Percentiles rank a stretch among this genome's conserved stretches.
phyloP scores from a whole-genome alignment of 2,888 invertebrate genomes.

The Eristalis pertinax region DNA sequence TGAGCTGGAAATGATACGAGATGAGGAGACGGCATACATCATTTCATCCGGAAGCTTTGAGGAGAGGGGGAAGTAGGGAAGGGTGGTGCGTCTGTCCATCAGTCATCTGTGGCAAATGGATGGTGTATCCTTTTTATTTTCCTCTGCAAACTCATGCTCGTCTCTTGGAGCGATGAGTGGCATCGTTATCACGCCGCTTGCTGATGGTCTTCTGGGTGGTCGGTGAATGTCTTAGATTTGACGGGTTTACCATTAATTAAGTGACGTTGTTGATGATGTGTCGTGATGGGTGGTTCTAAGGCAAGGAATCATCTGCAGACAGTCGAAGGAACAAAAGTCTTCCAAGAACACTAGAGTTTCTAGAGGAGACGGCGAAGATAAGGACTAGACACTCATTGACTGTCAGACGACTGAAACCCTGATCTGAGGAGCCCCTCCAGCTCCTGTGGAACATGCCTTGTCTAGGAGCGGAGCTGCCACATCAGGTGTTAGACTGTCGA shows the following conservation, averaged over 20 bases:
- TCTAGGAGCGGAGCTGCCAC: too few species aligned
- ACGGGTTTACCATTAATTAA: conserved; percentile 60
- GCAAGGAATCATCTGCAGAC: too few species aligned
- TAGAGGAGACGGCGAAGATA: too few species aligned
- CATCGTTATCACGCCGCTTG: conserved; percentile 37
- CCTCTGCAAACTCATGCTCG: conserved; percentile 65
- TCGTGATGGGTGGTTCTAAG: too few species aligned
- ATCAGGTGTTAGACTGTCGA: too few species aligned
- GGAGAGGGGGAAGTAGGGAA: neutral
- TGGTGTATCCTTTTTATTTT: conserved; percentile 33
- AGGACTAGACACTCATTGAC: too few species aligned
- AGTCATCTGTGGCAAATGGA: conserved; percentile 68
- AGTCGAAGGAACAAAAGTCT: too few species aligned
- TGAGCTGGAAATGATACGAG: conserved; percentile 27
- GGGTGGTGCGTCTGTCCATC: conserved; percentile 48
- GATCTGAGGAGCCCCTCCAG: too few species aligned
- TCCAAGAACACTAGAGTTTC: too few species aligned
- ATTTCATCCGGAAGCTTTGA: conserved; percentile 3
- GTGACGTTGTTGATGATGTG: conserved; percentile 2
- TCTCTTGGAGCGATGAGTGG: conserved; percentile 63
- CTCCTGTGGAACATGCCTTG: too few species aligned
- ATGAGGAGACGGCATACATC: conserved; percentile 54
- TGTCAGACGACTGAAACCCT: too few species aligned
- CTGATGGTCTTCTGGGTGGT: neutral
- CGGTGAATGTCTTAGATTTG: conserved; percentile 50